phyloP scores from a whole-genome alignment of 1,140 invertebrate species.

The Drosophila ironensis region DNA sequence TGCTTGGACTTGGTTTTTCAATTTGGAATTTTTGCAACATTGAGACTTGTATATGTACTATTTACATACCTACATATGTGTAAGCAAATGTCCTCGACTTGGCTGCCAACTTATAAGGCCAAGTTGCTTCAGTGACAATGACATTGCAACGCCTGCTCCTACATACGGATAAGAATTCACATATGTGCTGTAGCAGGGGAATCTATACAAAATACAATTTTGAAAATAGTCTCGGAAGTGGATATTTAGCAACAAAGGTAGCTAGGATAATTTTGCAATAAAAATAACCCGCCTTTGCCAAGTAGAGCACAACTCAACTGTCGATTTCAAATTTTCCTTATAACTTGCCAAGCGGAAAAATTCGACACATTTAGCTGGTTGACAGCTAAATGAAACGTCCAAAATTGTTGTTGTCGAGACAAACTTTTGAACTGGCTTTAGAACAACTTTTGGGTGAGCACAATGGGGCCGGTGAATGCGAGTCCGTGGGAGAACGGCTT shows the following conservation, averaged over 20 bases:
- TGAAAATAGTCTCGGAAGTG: too few species aligned
- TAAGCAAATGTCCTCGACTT: conserved; percentile 6
- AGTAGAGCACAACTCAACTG: conserved; percentile 38
- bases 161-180: too few species aligned
- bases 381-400: conserved; percentile 25
- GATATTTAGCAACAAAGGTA: too few species aligned
- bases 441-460: conserved; percentile 26
- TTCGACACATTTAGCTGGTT: neutral
- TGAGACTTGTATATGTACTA: too few species aligned
- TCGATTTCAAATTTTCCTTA: conserved; percentile 35
- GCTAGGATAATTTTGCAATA: conserved; percentile 38
- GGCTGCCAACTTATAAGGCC: conserved; percentile 46
- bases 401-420: conserved; percentile 34
- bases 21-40: too few species aligned
- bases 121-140: conserved; percentile 23
- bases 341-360: neutral
- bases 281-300: conserved; percentile 61
- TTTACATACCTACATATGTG: too few species aligned
- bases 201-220: conserved; percentile 23
- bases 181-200: conserved; percentile 10
- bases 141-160: too few species aligned
- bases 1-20: neutral
- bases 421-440: conserved; percentile 52
- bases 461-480: neutral
- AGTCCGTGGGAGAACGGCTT: conserved; percentile 1